Percentiles rank a stretch among this genome's conserved stretches.
Conservation (phyloP, 2,113 vertebrate genomes). For the Hippopotamus amphibius region DNA sequence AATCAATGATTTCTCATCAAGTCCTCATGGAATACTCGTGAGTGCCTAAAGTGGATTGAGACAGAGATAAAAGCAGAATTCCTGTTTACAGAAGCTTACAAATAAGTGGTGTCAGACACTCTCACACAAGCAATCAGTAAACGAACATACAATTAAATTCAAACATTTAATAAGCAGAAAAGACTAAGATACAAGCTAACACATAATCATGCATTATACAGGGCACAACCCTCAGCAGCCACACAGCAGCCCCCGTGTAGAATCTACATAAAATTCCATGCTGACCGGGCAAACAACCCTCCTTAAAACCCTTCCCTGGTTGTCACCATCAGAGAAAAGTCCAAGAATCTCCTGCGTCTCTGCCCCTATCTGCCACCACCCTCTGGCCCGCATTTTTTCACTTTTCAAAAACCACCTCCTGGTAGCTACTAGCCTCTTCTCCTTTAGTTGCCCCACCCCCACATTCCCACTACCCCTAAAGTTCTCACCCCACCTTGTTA, state of each 20-base stretch:
- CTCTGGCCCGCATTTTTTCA: not conserved
- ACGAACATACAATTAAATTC: not conserved
- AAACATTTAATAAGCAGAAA: slow-evolving; percentile 33
- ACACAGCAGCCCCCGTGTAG: not conserved
- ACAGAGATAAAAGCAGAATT: slow-evolving; percentile 27
- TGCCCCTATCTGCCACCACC: not conserved
- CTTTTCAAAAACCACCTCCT: not conserved
- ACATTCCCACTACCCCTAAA: not conserved
- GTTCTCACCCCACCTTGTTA: not conserved
- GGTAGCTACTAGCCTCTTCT: not conserved
- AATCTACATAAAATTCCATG: not conserved
- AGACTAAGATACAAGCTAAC: not conserved
- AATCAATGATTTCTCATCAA: slow-evolving; percentile 35
- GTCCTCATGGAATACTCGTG: not conserved
- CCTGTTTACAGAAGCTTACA: not conserved
- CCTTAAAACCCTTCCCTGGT: not conserved
- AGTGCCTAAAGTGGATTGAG: not conserved
- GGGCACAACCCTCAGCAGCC: not conserved
- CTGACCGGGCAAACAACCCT: not conserved
- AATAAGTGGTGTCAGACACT: not conserved
- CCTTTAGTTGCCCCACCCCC: not conserved
- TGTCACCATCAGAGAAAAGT: not conserved
- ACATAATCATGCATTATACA: not conserved
- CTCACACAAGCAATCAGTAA: slow-evolving; percentile 23
- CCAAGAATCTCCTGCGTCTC: not conserved